phyloP scores from a whole-genome alignment of 2,888 invertebrate species.

The Torymus aiolomorphi region DNA sequence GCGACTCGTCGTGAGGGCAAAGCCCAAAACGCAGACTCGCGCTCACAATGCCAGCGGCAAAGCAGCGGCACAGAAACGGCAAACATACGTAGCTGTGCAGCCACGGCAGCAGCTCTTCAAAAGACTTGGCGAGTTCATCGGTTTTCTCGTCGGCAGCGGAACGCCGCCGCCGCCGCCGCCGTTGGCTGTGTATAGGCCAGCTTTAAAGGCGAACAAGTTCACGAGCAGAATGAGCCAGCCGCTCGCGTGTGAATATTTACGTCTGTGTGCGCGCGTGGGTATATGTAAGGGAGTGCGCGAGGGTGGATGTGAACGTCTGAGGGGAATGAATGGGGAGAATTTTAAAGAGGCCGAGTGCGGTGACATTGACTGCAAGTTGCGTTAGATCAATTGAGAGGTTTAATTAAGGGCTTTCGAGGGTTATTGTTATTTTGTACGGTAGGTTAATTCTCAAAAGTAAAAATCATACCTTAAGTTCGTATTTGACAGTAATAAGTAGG shows the following conservation, averaged over 20 bases:
- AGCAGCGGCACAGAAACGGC: background rate
- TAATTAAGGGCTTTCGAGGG: constrained; percentile 45
- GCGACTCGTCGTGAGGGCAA: constrained; percentile 3
- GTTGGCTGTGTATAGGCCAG: background rate
- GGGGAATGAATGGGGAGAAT: constrained; percentile 36
- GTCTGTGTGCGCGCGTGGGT: background rate
- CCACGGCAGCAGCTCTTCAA: constrained; percentile 24
- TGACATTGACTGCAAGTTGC: constrained; percentile 33
- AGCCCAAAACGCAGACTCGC: constrained; percentile 26
- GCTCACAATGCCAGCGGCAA: constrained; percentile 6
- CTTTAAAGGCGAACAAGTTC: constrained; percentile 41
- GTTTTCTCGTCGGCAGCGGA: constrained; percentile 18
- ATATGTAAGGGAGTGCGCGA: background rate
- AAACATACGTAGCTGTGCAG: background rate
- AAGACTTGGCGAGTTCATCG: constrained; percentile 42
- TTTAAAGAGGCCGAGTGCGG: constrained; percentile 43
- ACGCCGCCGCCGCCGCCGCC: background rate
- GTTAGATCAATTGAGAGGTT: constrained; percentile 44
- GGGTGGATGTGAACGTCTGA: background rate
- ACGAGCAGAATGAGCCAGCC: background rate
- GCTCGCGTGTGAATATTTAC: constrained; percentile 16
- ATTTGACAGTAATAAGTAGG: no score
- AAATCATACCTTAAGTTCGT: no score
- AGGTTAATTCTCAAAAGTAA: no score
- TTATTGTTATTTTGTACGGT: constrained; percentile 8